Percentiles rank a stretch among this genome's conserved stretches.
phyloP scores from a whole-genome alignment of 92 coral and sea anemone genomes.

The Pocillopora meandrina region DNA sequence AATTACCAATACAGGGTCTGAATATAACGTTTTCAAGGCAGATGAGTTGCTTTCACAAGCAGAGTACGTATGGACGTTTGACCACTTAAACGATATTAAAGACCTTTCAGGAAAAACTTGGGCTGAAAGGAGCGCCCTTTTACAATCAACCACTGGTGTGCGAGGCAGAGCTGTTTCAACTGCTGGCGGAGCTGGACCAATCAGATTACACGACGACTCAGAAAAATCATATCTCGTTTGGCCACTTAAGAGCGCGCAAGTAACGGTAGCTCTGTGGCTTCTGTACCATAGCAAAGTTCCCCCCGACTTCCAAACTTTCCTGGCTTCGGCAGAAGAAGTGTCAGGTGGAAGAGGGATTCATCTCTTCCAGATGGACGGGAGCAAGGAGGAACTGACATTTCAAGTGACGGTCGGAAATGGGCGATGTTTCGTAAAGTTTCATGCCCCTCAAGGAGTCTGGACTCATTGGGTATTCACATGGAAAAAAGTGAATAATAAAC shows the following conservation, averaged over 20 bases:
- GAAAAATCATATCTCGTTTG: background rate
- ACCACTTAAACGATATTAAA: slow-evolving; percentile 1
- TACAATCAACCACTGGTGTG: background rate
- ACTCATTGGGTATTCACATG: slow-evolving; percentile 12
- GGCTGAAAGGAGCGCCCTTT: background rate
- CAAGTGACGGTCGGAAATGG: background rate
- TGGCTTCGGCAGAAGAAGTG: background rate
- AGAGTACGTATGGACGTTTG: slow-evolving; percentile 2
- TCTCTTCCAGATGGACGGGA: background rate
- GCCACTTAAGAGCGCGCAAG: background rate
- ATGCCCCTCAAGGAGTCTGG: slow-evolving; percentile 22
- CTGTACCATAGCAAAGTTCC: slow-evolving; percentile 7
- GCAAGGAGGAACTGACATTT: slow-evolving; percentile 14
- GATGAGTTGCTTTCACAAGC: slow-evolving; percentile 6
- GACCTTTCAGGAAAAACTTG: background rate
- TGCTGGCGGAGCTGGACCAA: background rate
- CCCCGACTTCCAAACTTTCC: background rate
- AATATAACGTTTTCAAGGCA: background rate
- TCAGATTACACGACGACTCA: background rate
- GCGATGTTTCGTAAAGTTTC: background rate
- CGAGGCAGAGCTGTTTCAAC: background rate
- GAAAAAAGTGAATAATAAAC: background rate
- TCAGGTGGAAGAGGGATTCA: background rate
- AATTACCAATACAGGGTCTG: background rate
- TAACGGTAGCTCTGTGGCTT: slow-evolving; percentile 2